Base-by-base conservation (phyloP, 2,113 vertebrate genomes). In the Siphamia tubifer region DNA sequence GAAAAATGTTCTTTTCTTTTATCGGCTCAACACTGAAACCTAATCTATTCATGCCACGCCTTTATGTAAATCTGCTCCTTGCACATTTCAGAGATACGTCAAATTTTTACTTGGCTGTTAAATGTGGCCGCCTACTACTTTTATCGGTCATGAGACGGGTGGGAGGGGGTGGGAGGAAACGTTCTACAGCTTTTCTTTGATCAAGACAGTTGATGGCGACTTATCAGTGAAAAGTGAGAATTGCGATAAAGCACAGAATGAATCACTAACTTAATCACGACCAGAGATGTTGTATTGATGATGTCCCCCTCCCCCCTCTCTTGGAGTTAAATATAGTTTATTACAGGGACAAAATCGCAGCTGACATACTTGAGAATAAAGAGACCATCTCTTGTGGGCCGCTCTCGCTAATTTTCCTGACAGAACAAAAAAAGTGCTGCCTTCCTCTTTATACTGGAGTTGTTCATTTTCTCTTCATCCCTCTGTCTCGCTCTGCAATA, bases 1-100 rank as follows among this genome's bases (percentile, higher is more conserved):
- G n/a, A n/a, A n/a, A n/a, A n/a, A n/a, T n/a, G n/a, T n/a, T n/a
- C n/a, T n/a, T n/a, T n/a, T n/a, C n/a, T n/a, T n/a, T n/a, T n/a
- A n/a, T n/a, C n/a, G n/a, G n/a, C n/a, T n/a, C n/a, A n/a, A n/a
- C n/a, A 24, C n/a, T 25, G 16, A 38, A 15, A 19, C 13, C 21
- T 12, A n/a, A 9, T 20, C 23, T 43, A 24, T 30, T 65, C 16
- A 36, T 3, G 32, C 5, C 5, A 24, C 38, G 19, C 20, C 25
- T 47, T 62, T 53, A 39, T 61, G 32, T 28, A 49, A 54, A 45
- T 56, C n/a, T 28, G n/a, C 16, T 57, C 53, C 25, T 66, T 44
- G 45, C 15, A 25, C 53, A 31, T 66, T 44, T 45, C 15, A 25
- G 23, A 47, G n/a, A 19, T 13, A 32, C 44, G 45, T 66, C 12